These are phyloP conservation scores for Camelus dromedarius DNA, from an alignment of 2,113 vertebrate genomes.

Conservation along the genomic window DNA sequence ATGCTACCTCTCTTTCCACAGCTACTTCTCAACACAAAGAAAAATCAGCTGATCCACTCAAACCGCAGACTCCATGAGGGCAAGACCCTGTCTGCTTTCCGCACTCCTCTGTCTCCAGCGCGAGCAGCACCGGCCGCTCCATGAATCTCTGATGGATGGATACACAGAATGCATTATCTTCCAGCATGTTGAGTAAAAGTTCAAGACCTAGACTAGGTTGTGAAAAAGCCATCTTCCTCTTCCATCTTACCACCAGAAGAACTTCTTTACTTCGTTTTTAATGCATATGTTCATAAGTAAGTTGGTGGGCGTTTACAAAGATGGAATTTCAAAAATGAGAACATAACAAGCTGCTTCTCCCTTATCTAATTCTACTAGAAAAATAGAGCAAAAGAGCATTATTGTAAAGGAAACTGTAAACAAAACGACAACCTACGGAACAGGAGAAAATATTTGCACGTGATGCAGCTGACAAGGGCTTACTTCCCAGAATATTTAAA, in stretches of 20 bases:
- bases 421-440: no score
- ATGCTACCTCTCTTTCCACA: background rate
- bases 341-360: background rate
- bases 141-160: background rate
- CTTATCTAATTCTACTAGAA: background rate
- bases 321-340: background rate
- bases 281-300: background rate
- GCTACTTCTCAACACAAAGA: background rate
- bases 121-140: fast-evolving
- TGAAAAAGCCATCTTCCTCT: background rate
- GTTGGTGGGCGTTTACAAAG: background rate
- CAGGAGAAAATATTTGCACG: no score
- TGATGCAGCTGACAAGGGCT: no score
- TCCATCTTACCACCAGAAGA: background rate
- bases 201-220: background rate
- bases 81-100: background rate
- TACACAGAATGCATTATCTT: background rate
- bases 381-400: background rate
- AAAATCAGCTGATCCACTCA: background rate
- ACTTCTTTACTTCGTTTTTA: background rate
- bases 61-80: background rate
- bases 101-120: fast-evolving
- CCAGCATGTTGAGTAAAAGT: background rate
- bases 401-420: background rate
- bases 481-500: no score